Base-by-base conservation (phyloP, 2,113 vertebrate genomes). In the Calyptommatus sinebrachiatus region DNA sequence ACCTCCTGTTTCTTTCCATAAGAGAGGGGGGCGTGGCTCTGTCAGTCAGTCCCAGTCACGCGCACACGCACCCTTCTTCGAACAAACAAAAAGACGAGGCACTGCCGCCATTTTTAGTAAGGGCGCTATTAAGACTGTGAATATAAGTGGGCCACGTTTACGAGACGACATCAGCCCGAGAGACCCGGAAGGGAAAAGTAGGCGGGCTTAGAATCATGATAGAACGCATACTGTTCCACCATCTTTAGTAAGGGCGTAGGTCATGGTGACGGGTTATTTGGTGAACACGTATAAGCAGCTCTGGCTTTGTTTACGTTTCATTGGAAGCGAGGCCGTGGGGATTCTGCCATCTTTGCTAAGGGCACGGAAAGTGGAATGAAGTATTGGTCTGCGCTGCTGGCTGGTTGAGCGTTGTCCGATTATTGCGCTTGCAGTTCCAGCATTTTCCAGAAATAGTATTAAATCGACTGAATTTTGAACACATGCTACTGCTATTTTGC, bases 101-200 rank as follows among this genome's bases (percentile, higher is more conserved):
- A 5, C 14, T 5, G 21, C 16, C 6, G 83, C 86, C 91, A 89
- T 90, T 28, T 88, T 85, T 41, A 45, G 24, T 83, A 8, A 3
- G 82, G 90, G 86, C 76, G 50, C 46, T 2, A 9, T 12, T 66
- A 57, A 57, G 53, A 16, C 14, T 57, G 18, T 14, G 14, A 16
- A 57, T 57, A 57, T 5, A 50, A 11, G 63, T n/a, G 63, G 4
- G n/a, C 5, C 26, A 8, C 24, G 24, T 9, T 63, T 22, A 21
- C 18, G 60, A 7, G 18, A 21, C 4, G 6, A 63, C 21, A 65
- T 8, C 8, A 50, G 26, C 12, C 3, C 63, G 63, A 26, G 28
- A n/a, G n/a, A n/a, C n/a, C 12, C 8, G n/a, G n/a, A 11, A 65
- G 63, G 62, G 63, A 65, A n/a, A 26, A 50, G 48, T 50, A 6